phyloP scores from a whole-genome alignment of 2,888 invertebrate genomes.

The Nineta flava region DNA sequence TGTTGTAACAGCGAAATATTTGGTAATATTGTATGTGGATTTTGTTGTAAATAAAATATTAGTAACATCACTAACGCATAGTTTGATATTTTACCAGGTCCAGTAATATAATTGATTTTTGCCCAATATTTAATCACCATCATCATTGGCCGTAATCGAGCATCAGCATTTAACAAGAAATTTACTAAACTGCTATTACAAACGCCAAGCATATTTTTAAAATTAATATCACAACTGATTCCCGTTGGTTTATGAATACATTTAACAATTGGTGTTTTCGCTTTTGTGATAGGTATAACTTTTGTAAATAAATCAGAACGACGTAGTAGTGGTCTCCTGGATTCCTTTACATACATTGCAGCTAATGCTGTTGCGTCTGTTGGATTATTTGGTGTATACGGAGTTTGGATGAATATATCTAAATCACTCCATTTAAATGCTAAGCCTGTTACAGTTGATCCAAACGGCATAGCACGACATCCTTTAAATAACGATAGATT shows the following conservation, averaged over 20 bases:
- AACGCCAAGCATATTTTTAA: constrained; percentile 52
- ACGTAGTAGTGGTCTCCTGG: constrained; percentile 27
- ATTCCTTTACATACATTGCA: constrained; percentile 21
- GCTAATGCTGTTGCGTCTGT: constrained; percentile 12
- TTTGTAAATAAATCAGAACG: constrained; percentile 32
- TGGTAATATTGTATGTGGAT: constrained; percentile 34
- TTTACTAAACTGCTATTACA: constrained; percentile 50
- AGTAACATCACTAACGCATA: constrained; percentile 51
- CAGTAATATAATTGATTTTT: constrained; percentile 39
- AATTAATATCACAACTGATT: constrained; percentile 54
- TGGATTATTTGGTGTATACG: constrained; percentile 22
- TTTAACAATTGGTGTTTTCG: constrained; percentile 66
- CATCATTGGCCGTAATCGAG: constrained; percentile 39
- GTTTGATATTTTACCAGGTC: constrained; percentile 43
- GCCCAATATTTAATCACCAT: constrained; percentile 61
- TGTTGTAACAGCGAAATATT: constrained; percentile 34
- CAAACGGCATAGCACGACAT: constrained; percentile 41
- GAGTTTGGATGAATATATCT: constrained; percentile 46
- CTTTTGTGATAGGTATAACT: constrained; percentile 46
- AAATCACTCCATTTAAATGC: constrained; percentile 55
- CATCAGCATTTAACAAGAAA: constrained; percentile 40
- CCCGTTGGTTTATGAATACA: constrained; percentile 44
- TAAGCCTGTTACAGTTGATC: constrained; percentile 56
- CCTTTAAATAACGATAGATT: constrained; percentile 26
- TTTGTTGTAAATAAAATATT: constrained; percentile 54